Base-by-base conservation (phyloP, 2,888 invertebrate species). In the Tachystola acroxantha region DNA sequence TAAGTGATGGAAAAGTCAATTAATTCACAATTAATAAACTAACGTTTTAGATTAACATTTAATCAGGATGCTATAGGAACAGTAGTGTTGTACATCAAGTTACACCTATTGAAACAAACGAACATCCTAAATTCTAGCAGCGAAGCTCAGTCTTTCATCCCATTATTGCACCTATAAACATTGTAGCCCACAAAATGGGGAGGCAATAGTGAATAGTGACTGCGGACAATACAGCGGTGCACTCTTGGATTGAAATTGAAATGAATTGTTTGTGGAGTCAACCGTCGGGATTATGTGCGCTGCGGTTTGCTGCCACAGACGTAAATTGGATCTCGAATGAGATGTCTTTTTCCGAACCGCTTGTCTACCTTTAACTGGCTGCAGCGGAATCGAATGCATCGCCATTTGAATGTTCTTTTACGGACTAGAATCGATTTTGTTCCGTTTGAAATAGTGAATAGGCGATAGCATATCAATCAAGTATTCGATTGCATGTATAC, bases 251-350 rank as follows among this genome's bases (percentile, higher is more conserved):
- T 24, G 38, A 33, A 39, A 40, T 41, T 39, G 44, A 41, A 44
- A 44, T 41, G 40, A 37, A 44, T 44, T 44, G 44, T 44, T 44
- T 39, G 40, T 36, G 16, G 39, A 44, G 39, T 44, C 20, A 34
- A 40, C 40, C 29, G 7, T 7, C 30, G 4, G 29, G 35, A 37
- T 35, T 37, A 28, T 33, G 37, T 34, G 36, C 29, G 26, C 33
- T 30, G 36, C 42, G 20, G 37, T 41, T 34, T 31, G 34, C 32
- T 26, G 20, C 20, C 32, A 16, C 22, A 24, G 24, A 24, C 36
- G 30, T 22, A 30, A 35, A 41, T 41, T 32, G 40, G 34, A 41
- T 34, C 26, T 10, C 34, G 32, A 37, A 36, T 37, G 34, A 33
- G 37, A 34, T 31, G 40, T 37, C 40, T 37, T 34, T 37, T 33